A percentile compares a stretch with the other conserved stretches of the same genome.
Conservation (phyloP, 2,888 invertebrate genomes). For the Diadegma fenestrale region DNA sequence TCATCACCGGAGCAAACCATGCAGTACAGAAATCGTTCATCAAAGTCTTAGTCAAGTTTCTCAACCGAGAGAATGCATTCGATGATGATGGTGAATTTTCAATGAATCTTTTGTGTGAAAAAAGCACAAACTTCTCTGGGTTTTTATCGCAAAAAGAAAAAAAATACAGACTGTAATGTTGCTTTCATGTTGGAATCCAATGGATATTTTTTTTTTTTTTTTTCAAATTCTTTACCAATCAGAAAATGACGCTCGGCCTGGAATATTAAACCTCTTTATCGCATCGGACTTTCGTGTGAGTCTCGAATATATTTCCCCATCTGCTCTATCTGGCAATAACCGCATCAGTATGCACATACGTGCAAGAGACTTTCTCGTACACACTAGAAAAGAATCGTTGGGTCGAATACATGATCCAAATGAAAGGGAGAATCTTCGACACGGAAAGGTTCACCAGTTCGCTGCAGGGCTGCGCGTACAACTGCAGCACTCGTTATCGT, state of each 20-base stretch:
- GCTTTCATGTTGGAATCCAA: slow-evolving; percentile 7
- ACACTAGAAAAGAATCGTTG: slow-evolving; percentile 24
- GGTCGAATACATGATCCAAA: slow-evolving; percentile 43
- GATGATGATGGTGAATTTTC: slow-evolving; percentile 54
- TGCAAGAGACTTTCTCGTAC: slow-evolving; percentile 6
- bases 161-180: not conserved
- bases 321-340: slow-evolving; percentile 26
- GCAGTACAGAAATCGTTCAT: slow-evolving; percentile 77
- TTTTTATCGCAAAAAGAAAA: not conserved
- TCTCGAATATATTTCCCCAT: slow-evolving; percentile 32
- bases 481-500: slow-evolving; percentile 68
- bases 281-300: slow-evolving; percentile 41
- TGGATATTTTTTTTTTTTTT: slow-evolving; percentile 22
- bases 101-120: not conserved
- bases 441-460: slow-evolving; percentile 51
- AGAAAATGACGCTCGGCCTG: slow-evolving; percentile 18
- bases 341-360: slow-evolving; percentile 4
- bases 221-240: slow-evolving; percentile 15
- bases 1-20: slow-evolving; percentile 5
- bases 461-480: slow-evolving; percentile 58
- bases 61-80: slow-evolving; percentile 45
- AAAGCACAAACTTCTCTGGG: slow-evolving; percentile 1
- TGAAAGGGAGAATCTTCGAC: slow-evolving; percentile 51
- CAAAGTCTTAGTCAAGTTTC: slow-evolving; percentile 79
- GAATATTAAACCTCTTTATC: slow-evolving; percentile 17